A percentile compares a stretch with the other conserved stretches of the same genome.
These are phyloP conservation scores for Gymnorhina tibicen DNA, from an alignment of 2,113 vertebrate species.

Conservation along the genomic window DNA sequence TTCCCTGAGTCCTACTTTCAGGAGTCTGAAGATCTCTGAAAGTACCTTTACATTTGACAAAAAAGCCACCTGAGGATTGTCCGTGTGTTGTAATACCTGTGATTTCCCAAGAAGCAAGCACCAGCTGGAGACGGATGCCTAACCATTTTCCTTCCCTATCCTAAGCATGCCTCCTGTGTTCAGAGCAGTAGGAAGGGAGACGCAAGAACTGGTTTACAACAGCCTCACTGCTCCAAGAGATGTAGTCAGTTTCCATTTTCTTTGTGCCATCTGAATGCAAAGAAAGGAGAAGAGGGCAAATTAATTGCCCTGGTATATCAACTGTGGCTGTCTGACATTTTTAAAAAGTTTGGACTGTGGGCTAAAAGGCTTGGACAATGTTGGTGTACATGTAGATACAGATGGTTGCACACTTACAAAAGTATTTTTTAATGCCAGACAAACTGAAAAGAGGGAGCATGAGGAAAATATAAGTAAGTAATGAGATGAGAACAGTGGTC, in stretches of 20 bases:
- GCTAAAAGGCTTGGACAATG: neutral
- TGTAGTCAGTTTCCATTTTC: neutral
- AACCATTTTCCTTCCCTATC: neutral
- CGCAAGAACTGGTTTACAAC: neutral
- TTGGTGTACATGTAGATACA: neutral
- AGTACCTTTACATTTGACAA: neutral
- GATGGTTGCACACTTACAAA: neutral
- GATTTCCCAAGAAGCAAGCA: neutral
- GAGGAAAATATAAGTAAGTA: slow-evolving; percentile 1
- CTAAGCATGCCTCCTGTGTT: neutral
- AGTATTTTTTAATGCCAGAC: neutral
- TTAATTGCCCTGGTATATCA: neutral
- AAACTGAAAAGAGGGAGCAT: neutral
- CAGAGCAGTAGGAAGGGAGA: neutral
- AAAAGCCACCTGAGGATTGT: neutral
- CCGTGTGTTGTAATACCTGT: neutral
- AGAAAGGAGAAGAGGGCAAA: neutral
- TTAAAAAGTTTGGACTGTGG: neutral
- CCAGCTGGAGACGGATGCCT: neutral
- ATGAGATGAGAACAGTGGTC: neutral
- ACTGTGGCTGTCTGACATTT: neutral
- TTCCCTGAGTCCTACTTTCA: neutral
- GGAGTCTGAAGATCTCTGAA: neutral
- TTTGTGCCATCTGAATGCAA: neutral
- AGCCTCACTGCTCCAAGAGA: neutral